A percentile compares a stretch with the other conserved stretches of the same genome.
Conservation (phyloP, 2,797 vertebrate species). For the Rhinichthys osculus region DNA sequence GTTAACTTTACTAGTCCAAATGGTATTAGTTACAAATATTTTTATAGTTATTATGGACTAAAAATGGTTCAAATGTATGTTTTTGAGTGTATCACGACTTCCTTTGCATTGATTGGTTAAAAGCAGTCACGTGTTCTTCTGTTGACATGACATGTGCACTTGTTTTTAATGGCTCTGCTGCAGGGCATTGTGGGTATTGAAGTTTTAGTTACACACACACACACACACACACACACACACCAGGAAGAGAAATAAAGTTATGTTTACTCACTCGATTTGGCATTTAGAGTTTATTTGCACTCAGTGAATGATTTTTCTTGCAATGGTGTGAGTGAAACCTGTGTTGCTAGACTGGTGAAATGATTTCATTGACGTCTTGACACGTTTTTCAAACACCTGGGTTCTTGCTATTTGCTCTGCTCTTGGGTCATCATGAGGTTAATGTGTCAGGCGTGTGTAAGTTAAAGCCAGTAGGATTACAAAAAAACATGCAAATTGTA, state of each 20-base stretch:
- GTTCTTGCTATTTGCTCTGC: not conserved
- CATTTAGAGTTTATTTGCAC: not conserved
- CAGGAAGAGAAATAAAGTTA: not conserved
- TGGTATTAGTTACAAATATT: not conserved
- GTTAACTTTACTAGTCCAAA: not conserved
- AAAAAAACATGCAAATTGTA: not conserved
- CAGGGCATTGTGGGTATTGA: constrained; percentile 31
- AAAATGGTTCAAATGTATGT: not conserved
- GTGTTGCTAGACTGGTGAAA: constrained; percentile 3
- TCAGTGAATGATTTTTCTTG: not conserved
- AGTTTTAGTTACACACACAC: not conserved
- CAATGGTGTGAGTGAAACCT: not conserved
- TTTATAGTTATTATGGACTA: not conserved
- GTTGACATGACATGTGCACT: constrained; percentile 65
- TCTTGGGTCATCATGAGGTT: constrained; percentile 25
- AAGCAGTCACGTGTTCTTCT: constrained; percentile 54
- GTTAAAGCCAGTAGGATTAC: not conserved
- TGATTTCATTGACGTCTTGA: constrained; percentile 1
- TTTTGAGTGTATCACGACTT: not conserved
- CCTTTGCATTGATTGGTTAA: constrained; percentile 51
- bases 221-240: not conserved
- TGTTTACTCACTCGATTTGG: not conserved
- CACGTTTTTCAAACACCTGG: not conserved
- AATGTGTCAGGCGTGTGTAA: constrained; percentile 25
- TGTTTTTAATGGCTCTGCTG: constrained; percentile 22